Percentiles rank a stretch among this genome's conserved stretches.
Conservation (phyloP, 2,113 vertebrate genomes). For the Puntigrus tetrazona region DNA sequence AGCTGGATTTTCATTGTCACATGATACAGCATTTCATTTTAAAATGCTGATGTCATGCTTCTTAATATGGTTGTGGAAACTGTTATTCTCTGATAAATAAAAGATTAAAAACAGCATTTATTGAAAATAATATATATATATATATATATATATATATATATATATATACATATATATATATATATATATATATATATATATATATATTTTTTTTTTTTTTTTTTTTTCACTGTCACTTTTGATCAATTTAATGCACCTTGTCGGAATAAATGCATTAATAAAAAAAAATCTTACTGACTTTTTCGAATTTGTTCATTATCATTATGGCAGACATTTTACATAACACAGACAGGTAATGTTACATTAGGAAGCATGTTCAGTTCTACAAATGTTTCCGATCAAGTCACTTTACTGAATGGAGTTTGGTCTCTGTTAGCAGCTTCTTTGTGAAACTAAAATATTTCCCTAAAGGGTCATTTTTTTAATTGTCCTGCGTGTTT, state of each 20-base stretch:
- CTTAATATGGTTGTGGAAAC: no score
- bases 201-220: no score
- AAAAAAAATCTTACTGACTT: not conserved
- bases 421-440: not conserved
- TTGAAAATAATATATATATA: no score
- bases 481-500: not conserved
- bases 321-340: slow-evolving; percentile 39
- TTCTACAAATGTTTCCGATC: not conserved
- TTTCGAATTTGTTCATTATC: not conserved
- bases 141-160: no score
- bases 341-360: slow-evolving; percentile 27
- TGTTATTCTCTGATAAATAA: not conserved
- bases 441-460: not conserved
- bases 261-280: not conserved
- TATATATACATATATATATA: no score
- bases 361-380: not conserved
- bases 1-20: not conserved
- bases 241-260: not conserved
- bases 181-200: no score
- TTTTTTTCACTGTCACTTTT: not conserved
- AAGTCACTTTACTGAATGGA: slow-evolving; percentile 3
- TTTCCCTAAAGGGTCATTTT: not conserved
- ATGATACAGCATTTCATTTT: not conserved
- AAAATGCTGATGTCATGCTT: not conserved
- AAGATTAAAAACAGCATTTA: not conserved